These are phyloP conservation scores for Melanogrammus aeglefinus DNA, from an alignment of 2,797 vertebrate genomes.

Conservation along the genomic window DNA sequence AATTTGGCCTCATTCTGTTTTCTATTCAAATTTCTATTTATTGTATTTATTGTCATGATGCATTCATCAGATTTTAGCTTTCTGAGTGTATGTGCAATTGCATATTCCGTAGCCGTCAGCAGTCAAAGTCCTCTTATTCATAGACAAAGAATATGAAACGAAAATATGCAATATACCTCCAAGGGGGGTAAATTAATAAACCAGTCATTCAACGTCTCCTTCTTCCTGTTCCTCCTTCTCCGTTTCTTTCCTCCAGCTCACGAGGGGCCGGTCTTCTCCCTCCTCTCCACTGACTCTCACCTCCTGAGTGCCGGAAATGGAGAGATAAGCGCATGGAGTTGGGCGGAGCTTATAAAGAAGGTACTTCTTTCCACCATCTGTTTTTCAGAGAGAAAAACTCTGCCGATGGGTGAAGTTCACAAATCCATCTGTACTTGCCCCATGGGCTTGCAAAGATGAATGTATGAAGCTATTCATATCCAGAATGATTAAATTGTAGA, in stretches of 20 bases:
- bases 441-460: neutral
- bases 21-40: neutral
- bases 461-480: neutral
- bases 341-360: constrained; percentile 85
- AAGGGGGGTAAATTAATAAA: neutral
- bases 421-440: neutral
- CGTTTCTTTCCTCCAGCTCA: constrained; percentile 72
- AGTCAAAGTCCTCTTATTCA: neutral
- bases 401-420: neutral
- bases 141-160: neutral
- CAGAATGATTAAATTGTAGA: neutral
- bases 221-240: neutral
- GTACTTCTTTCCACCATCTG: constrained; percentile 45
- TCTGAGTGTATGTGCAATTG: neutral
- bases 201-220: neutral
- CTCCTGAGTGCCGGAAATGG: constrained; percentile 79
- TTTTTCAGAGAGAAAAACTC: neutral
- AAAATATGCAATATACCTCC: neutral
- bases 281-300: constrained; percentile 77
- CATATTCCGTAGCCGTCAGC: neutral
- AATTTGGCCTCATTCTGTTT: no score
- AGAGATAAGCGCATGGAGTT: constrained; percentile 86
- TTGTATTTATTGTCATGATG: no score
- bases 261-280: constrained; percentile 80
- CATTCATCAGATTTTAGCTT: neutral